Evolutionary conservation across 2,888 invertebrate genomes (phyloP), one percentile per base, ranked within the genome.

Genomic region (Metalampra italica): DNA sequence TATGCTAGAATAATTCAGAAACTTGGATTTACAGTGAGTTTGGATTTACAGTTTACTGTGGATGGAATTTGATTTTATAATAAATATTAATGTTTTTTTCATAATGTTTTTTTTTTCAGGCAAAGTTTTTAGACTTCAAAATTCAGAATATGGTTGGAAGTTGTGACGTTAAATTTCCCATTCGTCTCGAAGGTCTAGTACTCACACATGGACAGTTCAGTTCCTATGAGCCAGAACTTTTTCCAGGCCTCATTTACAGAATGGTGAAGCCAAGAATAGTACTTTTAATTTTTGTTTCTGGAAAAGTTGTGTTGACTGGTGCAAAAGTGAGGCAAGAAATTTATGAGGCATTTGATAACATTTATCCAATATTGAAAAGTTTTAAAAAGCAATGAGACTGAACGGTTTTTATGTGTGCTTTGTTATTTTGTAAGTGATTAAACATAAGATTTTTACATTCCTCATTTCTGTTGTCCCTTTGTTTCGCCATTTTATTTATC

Each of bases 221-320:
- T 69, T 94, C 93, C 1, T 99, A 99, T 78, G 99, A 99, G 84
- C 99, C 99, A 0, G 99, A 99, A 82, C 90, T 99, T 42, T 99
- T 99, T 80, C 99, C 99, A 41, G 99, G 99, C 58, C 92, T 99
- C 40, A 98, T 99, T 65, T 99, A 99, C 81, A 92, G 99, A 72
- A 97, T 99, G 97, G 97, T 99, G 48, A 96, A 97, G 81, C 99
- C 99, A 7, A 94, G 98, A 70, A 96, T 99, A 71, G 99, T 99
- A 4, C 90, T 99, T 57, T 91, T 99, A 45, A 98, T 99, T 68
- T 99, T 99, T 88, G 99, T 99, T 4, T 98, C 98, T 56, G 99
- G 99, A 44, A 99, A 99, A 92, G 95, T 99, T 53, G 99, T 99
- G 12, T 91, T 99, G 57, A 99, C 99, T 58, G 98, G 98, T 59